phyloP scores from a whole-genome alignment of 2,797 vertebrate species.

The Coccyzus lansbergi region DNA sequence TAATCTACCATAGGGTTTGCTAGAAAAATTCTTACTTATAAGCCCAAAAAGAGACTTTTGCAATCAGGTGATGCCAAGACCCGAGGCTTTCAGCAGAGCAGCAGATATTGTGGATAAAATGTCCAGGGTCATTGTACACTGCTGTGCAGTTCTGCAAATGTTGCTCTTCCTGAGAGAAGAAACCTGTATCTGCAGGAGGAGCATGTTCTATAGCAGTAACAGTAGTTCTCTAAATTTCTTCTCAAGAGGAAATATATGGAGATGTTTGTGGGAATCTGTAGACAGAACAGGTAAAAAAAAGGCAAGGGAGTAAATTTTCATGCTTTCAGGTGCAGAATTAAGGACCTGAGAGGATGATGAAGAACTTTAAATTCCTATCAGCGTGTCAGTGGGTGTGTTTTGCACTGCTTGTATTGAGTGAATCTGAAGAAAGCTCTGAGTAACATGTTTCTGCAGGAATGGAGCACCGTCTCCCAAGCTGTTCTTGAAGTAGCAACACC shows the following conservation, averaged over 20 bases:
- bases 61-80: not conserved
- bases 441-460: not conserved
- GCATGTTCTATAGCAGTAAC: not conserved
- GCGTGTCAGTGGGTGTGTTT: not conserved
- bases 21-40: not conserved
- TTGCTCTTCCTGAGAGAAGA: not conserved
- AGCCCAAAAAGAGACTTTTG: not conserved
- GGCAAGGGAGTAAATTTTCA: not conserved
- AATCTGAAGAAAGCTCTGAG: not conserved
- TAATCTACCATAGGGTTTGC: not conserved
- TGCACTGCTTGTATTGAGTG: not conserved
- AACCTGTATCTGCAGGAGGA: not conserved
- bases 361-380: not conserved
- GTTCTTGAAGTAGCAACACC: constrained; percentile 25
- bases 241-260: not conserved
- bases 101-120: not conserved
- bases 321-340: not conserved
- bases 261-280: not conserved
- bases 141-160: not conserved
- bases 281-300: not conserved
- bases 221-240: not conserved
- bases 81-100: not conserved
- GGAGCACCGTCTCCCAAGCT: not conserved
- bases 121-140: rapidly evolving
- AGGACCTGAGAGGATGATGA: not conserved